phyloP scores from a whole-genome alignment of 2,888 invertebrate species.

The Eupeodes luniger region DNA sequence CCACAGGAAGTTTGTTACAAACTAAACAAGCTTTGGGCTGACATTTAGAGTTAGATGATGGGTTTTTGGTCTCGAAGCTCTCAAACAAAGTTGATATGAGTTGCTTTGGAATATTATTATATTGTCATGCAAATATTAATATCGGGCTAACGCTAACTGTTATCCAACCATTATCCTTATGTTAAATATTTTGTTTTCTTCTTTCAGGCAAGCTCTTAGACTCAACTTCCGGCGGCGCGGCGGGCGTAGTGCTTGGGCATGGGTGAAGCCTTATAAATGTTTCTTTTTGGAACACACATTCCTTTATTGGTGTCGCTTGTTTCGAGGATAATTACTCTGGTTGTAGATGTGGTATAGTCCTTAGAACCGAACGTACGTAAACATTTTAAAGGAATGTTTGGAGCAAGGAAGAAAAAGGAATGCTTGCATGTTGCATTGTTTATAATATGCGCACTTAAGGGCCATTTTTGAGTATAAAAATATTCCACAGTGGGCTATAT shows the following conservation, averaged over 20 bases:
- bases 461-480: conserved; percentile 46
- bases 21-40: conserved; percentile 69
- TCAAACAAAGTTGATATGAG: background rate
- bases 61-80: conserved; percentile 5
- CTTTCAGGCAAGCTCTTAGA: conserved; percentile 11
- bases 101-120: conserved; percentile 24
- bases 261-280: background rate
- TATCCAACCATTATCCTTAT: conserved; percentile 24
- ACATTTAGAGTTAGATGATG: conserved; percentile 24
- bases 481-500: conserved; percentile 38
- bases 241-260: background rate
- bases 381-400: conserved; percentile 32
- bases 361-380: background rate
- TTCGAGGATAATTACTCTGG: conserved; percentile 59
- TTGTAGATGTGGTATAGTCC: background rate
- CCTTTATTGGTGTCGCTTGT: conserved; percentile 52
- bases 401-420: conserved; percentile 12
- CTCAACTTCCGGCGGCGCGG: background rate
- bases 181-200: conserved; percentile 4
- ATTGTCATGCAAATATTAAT: conserved; percentile 29
- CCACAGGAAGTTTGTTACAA: conserved; percentile 69
- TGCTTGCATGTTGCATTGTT: conserved; percentile 68
- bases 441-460: conserved; percentile 60
- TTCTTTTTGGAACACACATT: conserved; percentile 15
- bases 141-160: conserved; percentile 13